phyloP scores from a whole-genome alignment of 2,888 invertebrate genomes.

The Oeneis ivallda region DNA sequence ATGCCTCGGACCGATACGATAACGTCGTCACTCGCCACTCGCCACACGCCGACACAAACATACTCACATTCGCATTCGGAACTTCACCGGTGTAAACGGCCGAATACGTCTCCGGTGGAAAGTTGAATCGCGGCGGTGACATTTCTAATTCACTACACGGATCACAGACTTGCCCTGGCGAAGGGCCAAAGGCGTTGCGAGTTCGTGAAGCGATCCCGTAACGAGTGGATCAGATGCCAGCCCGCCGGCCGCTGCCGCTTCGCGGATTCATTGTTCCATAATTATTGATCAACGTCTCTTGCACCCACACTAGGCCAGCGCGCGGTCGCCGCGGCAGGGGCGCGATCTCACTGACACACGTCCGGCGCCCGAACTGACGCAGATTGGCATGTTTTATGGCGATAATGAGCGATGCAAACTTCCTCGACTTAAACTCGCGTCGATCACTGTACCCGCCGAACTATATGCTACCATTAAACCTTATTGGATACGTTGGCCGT shows the following conservation, averaged over 20 bases:
- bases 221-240: constrained; percentile 46
- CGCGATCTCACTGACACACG: constrained; percentile 51
- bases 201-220: constrained; percentile 32
- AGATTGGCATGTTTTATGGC: constrained; percentile 64
- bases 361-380: constrained; percentile 49
- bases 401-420: constrained; percentile 72
- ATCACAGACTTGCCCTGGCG: constrained; percentile 45
- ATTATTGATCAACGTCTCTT: constrained; percentile 54
- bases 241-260: constrained; percentile 46
- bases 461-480: constrained; percentile 53
- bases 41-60: constrained; percentile 47
- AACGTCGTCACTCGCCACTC: constrained; percentile 54
- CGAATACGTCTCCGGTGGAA: constrained; percentile 74
- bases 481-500: constrained; percentile 42
- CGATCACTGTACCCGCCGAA: constrained; percentile 51
- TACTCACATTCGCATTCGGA: constrained; percentile 68
- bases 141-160: constrained; percentile 56
- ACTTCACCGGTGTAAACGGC: constrained; percentile 65
- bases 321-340: constrained; percentile 45
- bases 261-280: constrained; percentile 60
- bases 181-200: constrained; percentile 22
- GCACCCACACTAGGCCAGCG: constrained; percentile 45
- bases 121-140: constrained; percentile 64
- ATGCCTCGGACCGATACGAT: constrained; percentile 54
- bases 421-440: constrained; percentile 55